A percentile compares a stretch with the other conserved stretches of the same genome.
Evolutionary conservation across 2,888 invertebrate species (phyloP).

Genomic region (Heliconius cydno): DNA sequence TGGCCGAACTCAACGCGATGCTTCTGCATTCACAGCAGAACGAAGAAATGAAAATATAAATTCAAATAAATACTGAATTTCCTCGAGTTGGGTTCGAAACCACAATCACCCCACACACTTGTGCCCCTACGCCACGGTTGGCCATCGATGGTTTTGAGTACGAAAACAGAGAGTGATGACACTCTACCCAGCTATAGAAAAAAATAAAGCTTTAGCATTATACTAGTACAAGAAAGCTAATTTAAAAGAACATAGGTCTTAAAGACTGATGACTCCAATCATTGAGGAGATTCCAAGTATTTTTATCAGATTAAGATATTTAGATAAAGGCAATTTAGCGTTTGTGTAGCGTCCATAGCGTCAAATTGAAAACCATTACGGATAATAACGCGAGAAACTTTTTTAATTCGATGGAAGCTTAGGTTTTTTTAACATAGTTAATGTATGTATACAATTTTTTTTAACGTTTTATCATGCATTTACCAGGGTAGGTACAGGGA

Average conservation of each 20-base stretch:
- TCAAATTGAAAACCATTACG: slow-evolving; percentile 40
- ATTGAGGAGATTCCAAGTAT: slow-evolving; percentile 14
- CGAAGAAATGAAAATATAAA: too few species aligned
- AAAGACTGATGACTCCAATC: slow-evolving; percentile 19
- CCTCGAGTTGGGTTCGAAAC: too few species aligned
- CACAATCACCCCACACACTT: too few species aligned
- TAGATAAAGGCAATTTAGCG: slow-evolving; percentile 42
- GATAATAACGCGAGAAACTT: slow-evolving; percentile 20
- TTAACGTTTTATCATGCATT: too few species aligned
- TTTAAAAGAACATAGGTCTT: slow-evolving; percentile 17
- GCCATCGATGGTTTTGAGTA: too few species aligned
- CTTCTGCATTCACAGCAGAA: too few species aligned
- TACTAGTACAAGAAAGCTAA: neutral
- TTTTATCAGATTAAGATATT: slow-evolving; percentile 42
- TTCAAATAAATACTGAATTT: too few species aligned
- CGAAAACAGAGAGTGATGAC: too few species aligned
- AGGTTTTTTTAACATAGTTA: neutral
- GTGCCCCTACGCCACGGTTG: too few species aligned
- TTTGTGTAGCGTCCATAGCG: slow-evolving; percentile 28
- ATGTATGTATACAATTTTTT: neutral
- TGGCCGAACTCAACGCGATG: too few species aligned
- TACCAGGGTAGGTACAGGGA: too few species aligned
- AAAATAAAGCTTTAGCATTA: neutral
- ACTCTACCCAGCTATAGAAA: neutral
- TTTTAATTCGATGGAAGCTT: slow-evolving; percentile 18